Evolutionary conservation across 2,113 vertebrate species (phyloP).

Genomic region (Apteryx mantelli): DNA sequence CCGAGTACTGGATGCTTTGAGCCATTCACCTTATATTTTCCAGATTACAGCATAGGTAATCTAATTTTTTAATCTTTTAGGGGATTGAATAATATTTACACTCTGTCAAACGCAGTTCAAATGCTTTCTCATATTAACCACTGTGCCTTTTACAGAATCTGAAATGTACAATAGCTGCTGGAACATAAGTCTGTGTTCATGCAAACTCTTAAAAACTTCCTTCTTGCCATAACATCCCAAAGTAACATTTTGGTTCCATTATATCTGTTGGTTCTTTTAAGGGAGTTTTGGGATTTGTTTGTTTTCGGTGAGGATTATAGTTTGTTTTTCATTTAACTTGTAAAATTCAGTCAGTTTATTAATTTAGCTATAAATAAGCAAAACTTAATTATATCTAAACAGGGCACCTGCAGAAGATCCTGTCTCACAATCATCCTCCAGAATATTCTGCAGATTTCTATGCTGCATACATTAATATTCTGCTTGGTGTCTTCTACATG

Average conservation of each 20-base stretch:
- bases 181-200: background rate
- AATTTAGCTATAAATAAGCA: background rate
- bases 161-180: background rate
- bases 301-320: background rate
- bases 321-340: background rate
- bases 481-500: conserved; percentile 95
- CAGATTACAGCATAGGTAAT: conserved; percentile 97
- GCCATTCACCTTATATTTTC: conserved; percentile 91
- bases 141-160: background rate
- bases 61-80: background rate
- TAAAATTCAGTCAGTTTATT: background rate
- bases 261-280: background rate
- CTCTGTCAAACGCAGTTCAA: background rate
- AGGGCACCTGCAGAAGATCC: conserved; percentile 93
- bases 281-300: rapidly evolving
- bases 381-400: conserved; percentile 6
- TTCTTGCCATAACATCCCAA: background rate
- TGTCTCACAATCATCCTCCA: conserved; percentile 86
- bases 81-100: background rate
- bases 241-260: background rate
- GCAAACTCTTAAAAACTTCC: background rate
- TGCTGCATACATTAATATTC: conserved; percentile 93
- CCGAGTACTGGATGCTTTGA: conserved; percentile 91
- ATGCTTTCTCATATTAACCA: background rate
- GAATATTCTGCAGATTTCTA: conserved; percentile 92